Evolutionary conservation across 2,113 vertebrate species (phyloP), one percentile per base, ranked within the genome.

Genomic region (Poeciliopsis prolifica): DNA sequence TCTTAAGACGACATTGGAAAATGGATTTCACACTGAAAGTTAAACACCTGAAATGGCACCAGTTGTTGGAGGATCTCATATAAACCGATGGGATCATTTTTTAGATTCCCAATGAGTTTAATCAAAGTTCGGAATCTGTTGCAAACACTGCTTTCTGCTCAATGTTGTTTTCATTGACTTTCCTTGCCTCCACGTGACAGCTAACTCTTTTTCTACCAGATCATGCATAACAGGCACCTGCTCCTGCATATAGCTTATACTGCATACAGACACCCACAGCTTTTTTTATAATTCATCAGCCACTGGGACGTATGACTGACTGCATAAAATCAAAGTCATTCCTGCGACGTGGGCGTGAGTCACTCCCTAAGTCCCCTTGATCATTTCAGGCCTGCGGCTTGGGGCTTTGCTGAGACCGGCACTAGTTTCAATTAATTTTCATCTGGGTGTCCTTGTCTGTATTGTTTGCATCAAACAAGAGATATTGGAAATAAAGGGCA

Each of bases 401-500:
- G 4, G 51, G 62, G 67, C 68, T 77, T 75, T 81, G 82, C 81
- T 78, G 66, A 85, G 75, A 72, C 72, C 66, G 58, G 72, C 79
- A 68, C 73, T 72, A 40, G 70, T 79, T 85, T 77, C 84, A 85
- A 82, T 89, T 87, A 70, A 66, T 74, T 83, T 66, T 37, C 81
- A 69, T 87, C 70, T 29, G 30, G 28, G 15, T 42, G 84, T 75
- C 78, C 80, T 88, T 87, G 68, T 40, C 70, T 19, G 35, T 29
- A 35, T 83, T 83, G 76, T 83, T 83, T 77, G 58, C 70, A 79
- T 84, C 77, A 81, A 68, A 29, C 13, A 7, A 42, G 42, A 70
- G 79, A 74, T 15, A 13, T 26, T 51, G 26, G 67, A 40, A 73
- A 80, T 31, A 15, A 48, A 74, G 75, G 75, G 51, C 68, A 75